Conservation (phyloP, 2,888 invertebrate genomes). For the Heliconius aoede region DNA sequence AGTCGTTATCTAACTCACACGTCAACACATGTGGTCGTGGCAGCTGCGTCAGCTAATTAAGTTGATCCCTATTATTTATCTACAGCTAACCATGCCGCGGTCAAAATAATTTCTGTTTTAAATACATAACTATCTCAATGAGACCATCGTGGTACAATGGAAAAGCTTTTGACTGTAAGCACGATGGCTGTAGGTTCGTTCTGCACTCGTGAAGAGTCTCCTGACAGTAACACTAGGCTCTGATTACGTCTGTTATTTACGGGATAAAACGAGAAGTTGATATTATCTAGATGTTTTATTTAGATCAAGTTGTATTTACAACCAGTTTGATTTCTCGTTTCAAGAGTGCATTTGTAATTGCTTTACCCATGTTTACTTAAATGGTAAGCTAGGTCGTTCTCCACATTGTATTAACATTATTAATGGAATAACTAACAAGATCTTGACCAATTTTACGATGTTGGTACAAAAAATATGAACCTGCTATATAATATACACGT, state of each 20-base stretch:
- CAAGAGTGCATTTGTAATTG: conserved; percentile 29
- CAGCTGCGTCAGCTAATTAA: conserved; percentile 12
- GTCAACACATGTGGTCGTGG: conserved; percentile 10
- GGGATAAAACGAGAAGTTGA: background rate
- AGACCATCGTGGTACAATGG: background rate
- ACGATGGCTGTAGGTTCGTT: background rate
- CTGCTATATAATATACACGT: background rate
- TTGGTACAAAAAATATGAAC: background rate
- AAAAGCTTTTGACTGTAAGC: background rate
- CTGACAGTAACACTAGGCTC: background rate
- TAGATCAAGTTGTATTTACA: conserved; percentile 25
- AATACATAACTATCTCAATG: conserved; percentile 1
- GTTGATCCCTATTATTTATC: conserved; percentile 14
- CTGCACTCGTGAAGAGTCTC: background rate
- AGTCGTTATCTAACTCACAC: conserved; percentile 41
- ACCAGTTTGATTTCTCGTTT: conserved; percentile 26
- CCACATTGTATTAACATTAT: conserved; percentile 10
- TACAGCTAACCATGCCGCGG: too few relatives aligned
- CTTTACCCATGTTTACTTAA: conserved; percentile 23
- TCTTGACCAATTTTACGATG: background rate
- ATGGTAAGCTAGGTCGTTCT: conserved; percentile 29
- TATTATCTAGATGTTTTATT: conserved; percentile 8
- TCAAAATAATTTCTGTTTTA: background rate
- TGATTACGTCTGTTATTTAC: background rate
- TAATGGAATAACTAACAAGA: conserved; percentile 3